These are phyloP conservation scores for Larimichthys polyactis DNA, from an alignment of 2,113 vertebrate species.

Conservation along the genomic window DNA sequence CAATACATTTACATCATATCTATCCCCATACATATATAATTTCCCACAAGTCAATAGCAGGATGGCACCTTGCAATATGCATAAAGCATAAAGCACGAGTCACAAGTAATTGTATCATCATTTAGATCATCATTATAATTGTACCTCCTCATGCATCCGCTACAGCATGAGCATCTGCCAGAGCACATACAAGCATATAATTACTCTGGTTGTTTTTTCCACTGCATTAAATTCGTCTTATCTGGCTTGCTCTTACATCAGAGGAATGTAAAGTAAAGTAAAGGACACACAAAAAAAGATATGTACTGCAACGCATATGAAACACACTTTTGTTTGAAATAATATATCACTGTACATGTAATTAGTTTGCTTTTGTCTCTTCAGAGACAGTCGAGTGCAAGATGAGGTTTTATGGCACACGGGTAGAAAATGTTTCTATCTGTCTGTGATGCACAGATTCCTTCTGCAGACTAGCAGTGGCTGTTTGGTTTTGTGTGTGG, in stretches of 20 bases:
- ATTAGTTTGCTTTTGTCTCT: not conserved
- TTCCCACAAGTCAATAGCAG: not conserved
- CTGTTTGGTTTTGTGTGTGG: conserved; percentile 44
- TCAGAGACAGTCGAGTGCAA: not conserved
- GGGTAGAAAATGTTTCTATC: not conserved
- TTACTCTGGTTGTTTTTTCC: not conserved
- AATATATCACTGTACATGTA: not conserved
- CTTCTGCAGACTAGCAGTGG: not conserved
- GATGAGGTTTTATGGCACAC: accelerated
- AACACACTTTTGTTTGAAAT: not conserved
- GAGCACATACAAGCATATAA: not conserved
- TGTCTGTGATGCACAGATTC: not conserved
- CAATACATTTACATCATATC: too few species aligned
- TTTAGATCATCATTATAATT: not conserved
- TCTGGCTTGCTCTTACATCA: not conserved
- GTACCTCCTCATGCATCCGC: not conserved
- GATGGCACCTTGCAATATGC: not conserved
- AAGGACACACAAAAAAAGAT: not conserved
- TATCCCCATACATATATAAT: not conserved
- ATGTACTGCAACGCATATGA: not conserved
- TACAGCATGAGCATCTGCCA: not conserved
- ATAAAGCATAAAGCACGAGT: not conserved
- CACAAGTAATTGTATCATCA: not conserved
- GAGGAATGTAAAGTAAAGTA: not conserved
- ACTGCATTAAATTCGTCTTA: not conserved